A percentile compares a stretch with the other conserved stretches of the same genome.
These are phyloP conservation scores for Sparus aurata DNA, from an alignment of 2,797 vertebrate genomes.

Conservation along the genomic window DNA sequence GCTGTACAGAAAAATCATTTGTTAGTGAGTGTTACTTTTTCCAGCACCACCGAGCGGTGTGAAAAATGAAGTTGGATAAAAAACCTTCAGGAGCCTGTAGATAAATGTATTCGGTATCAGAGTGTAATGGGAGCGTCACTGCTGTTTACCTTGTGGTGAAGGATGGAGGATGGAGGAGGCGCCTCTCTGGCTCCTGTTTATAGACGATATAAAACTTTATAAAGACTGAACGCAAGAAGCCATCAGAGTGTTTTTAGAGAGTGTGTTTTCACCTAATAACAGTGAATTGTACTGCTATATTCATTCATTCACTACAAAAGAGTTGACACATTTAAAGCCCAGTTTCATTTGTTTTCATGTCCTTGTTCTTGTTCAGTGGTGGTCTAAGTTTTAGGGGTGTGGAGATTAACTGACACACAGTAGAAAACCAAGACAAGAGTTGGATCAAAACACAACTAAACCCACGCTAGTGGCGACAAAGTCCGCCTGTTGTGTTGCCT, in stretches of 20 bases:
- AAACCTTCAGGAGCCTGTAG: not conserved
- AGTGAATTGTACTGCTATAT: not conserved
- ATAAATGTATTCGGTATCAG: constrained; percentile 10
- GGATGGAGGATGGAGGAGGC: constrained; percentile 7
- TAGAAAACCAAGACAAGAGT: not conserved
- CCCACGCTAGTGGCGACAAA: too few species aligned
- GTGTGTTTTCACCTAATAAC: not conserved
- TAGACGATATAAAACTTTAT: not conserved
- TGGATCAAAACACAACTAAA: not conserved
- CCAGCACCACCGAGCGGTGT: not conserved
- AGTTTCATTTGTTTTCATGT: not conserved
- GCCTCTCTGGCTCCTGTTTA: not conserved
- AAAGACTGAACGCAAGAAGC: not conserved
- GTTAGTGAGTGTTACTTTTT: not conserved
- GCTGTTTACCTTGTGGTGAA: constrained; percentile 9
- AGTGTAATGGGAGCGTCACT: not conserved
- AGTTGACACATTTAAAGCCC: not conserved
- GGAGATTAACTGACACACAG: not conserved
- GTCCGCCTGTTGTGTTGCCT: too few species aligned
- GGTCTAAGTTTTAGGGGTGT: not conserved
- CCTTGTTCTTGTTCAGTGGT: not conserved
- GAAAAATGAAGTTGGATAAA: not conserved
- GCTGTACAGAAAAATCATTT: not conserved
- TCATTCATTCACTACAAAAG: not conserved
- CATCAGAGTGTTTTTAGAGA: not conserved